Conservation (phyloP, 2,888 invertebrate genomes). For the Agrochola litura region DNA sequence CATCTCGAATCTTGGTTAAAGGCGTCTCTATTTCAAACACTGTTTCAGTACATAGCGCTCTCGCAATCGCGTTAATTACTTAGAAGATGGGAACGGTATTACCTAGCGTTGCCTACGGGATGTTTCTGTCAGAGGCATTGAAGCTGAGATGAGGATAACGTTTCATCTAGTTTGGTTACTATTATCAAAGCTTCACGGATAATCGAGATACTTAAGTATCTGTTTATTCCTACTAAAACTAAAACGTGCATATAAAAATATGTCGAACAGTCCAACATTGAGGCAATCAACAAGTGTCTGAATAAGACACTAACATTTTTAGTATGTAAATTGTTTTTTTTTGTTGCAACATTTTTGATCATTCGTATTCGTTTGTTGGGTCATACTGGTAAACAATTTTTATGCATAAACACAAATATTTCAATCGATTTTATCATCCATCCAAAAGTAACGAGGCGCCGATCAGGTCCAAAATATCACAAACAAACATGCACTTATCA, state of each 20-base stretch:
- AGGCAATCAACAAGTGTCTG: constrained; percentile 55
- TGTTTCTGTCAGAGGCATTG: constrained; percentile 50
- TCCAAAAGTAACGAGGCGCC: not conserved
- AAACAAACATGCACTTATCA: constrained; percentile 19
- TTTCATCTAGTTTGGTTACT: constrained; percentile 34
- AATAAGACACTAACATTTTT: constrained; percentile 16
- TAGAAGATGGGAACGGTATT: constrained; percentile 69
- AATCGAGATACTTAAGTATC: not conserved
- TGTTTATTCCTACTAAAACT: not conserved
- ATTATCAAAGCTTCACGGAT: constrained; percentile 9
- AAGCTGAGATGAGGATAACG: constrained; percentile 42
- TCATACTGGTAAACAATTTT: not conserved
- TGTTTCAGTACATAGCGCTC: constrained; percentile 70
- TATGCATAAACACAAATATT: not conserved
- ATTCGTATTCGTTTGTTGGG: not conserved
- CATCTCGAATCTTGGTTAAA: constrained; percentile 81
- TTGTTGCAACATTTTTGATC: not conserved
- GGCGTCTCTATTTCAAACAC: constrained; percentile 76
- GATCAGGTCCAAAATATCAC: constrained; percentile 13
- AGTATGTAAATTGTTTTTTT: not conserved
- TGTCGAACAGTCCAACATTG: not conserved
- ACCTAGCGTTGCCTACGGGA: constrained; percentile 57
- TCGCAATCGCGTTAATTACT: constrained; percentile 85
- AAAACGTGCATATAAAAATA: not conserved
- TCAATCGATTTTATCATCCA: not conserved